phyloP scores from a whole-genome alignment of 2,888 invertebrate genomes.

The Lasioglossum malachurum region DNA sequence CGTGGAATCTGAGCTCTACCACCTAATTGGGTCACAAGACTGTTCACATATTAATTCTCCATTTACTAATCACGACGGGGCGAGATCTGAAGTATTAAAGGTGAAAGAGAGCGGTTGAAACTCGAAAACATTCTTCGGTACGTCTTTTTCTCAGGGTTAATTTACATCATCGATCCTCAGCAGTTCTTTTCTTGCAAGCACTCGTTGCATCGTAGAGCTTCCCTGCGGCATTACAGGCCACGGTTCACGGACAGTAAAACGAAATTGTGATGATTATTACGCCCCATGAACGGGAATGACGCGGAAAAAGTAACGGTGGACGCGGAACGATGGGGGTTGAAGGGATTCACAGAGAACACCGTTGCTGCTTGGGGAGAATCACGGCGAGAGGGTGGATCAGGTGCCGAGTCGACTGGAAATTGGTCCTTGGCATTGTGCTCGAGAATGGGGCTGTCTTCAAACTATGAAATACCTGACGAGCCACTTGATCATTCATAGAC shows the following conservation, averaged over 20 bases:
- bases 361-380: constrained; percentile 50
- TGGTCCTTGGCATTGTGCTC: constrained; percentile 46
- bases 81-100: too few relatives aligned
- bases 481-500: constrained; percentile 33
- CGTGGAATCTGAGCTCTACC: too few relatives aligned
- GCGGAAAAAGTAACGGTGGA: constrained; percentile 43
- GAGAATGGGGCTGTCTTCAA: constrained; percentile 12
- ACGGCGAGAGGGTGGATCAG: constrained; percentile 56
- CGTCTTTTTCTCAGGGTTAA: too few relatives aligned
- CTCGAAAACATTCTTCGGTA: too few relatives aligned
- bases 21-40: too few relatives aligned
- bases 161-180: constrained; percentile 11
- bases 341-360: constrained; percentile 21
- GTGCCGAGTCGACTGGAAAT: constrained; percentile 50
- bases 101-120: too few relatives aligned
- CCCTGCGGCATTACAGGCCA: neutral
- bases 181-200: neutral
- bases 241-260: constrained; percentile 58
- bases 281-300: constrained; percentile 20
- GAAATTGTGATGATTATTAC: constrained; percentile 63
- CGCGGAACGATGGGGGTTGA: constrained; percentile 21
- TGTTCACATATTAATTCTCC: too few relatives aligned
- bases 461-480: constrained; percentile 42
- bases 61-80: too few relatives aligned
- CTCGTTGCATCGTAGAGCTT: neutral